Base-by-base conservation (phyloP, 2,888 invertebrate genomes). In the Acronicta leporina region DNA sequence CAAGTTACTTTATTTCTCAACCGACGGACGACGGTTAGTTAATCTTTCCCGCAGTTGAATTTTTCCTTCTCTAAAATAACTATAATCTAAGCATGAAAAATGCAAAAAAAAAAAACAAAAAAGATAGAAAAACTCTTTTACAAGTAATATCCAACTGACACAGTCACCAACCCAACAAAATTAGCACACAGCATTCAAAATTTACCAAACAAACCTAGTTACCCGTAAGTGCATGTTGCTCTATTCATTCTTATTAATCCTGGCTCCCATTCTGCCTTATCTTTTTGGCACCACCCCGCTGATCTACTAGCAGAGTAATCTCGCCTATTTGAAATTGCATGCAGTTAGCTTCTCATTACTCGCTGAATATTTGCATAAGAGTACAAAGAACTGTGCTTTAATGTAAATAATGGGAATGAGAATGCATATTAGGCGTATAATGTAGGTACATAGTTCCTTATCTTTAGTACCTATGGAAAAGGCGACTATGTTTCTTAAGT, bases 161-260 rank as follows among this genome's bases (percentile, higher is more conserved):
- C n/a, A 38, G 38, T 38, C 56, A 15, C 38, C 30, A 11, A 59
- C 60, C 58, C 58, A 63, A 53, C 63, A 57, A 15, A 66, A 66
- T 61, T 63, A 63, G 57, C 63, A 61, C 63, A 63, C 56, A 54
- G 63, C 67, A 58, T 66, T 85, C 80, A 84, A 88, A 85, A 87
- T 85, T 81, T 81, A 80, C 81, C 68, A 68, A 83, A 83, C 87
- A 78, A 87, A 85, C 76, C 74, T 80, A 75, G 83, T 83, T 87
- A 84, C 83, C 83, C 81, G 85, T 61, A 86, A 89, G 84, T 87
- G 87, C 86, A 85, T 88, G 84, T 88, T 89, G 85, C 87, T 84
- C 87, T 87, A 92, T 92, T 91, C 89, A 90, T 89, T 86, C 88
- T 86, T 90, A n/a, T n/a, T n/a, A 91, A 92, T 91, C 88, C 85